Conservation (phyloP, 2,113 vertebrate species). For the Hucho hucho region DNA sequence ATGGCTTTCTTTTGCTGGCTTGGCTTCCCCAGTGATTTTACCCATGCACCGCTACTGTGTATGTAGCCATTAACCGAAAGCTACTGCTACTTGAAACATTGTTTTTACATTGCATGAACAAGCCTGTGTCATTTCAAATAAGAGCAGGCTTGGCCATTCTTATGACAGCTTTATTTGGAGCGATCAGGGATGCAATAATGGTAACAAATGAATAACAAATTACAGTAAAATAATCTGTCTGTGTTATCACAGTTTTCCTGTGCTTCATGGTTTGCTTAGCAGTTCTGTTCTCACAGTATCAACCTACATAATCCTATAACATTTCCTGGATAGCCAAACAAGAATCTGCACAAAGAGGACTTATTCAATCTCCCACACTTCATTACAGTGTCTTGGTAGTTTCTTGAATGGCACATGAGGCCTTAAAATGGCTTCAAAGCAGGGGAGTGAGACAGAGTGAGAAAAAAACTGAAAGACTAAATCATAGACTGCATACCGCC, state of each 20-base stretch:
- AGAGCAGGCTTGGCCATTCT: not conserved
- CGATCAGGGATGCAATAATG: conserved; percentile 24
- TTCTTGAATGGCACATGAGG: conserved; percentile 42
- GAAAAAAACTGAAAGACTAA: conserved; percentile 31
- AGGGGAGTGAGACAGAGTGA: conserved; percentile 12
- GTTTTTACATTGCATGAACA: too few species aligned
- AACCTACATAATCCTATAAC: conserved; percentile 30
- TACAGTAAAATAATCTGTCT: conserved; percentile 18
- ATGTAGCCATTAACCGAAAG: too few species aligned
- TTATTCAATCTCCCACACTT: conserved; percentile 53
- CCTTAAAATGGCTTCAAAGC: conserved; percentile 56
- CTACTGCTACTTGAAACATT: too few species aligned
- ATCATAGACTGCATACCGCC: conserved; percentile 35
- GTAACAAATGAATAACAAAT: conserved; percentile 21
- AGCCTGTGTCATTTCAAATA: not conserved
- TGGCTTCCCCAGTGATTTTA: too few species aligned
- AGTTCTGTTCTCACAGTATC: not conserved
- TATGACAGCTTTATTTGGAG: conserved; percentile 4
- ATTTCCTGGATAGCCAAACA: conserved; percentile 39
- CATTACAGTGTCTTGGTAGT: conserved; percentile 23
- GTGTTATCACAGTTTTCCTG: conserved; percentile 21
- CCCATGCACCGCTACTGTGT: too few species aligned
- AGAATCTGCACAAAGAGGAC: conserved; percentile 44
- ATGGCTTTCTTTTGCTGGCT: too few species aligned
- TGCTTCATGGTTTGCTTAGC: not conserved